These are phyloP conservation scores for Erythrolamprus reginae DNA, from an alignment of 2,113 vertebrate species.

Conservation along the genomic window DNA sequence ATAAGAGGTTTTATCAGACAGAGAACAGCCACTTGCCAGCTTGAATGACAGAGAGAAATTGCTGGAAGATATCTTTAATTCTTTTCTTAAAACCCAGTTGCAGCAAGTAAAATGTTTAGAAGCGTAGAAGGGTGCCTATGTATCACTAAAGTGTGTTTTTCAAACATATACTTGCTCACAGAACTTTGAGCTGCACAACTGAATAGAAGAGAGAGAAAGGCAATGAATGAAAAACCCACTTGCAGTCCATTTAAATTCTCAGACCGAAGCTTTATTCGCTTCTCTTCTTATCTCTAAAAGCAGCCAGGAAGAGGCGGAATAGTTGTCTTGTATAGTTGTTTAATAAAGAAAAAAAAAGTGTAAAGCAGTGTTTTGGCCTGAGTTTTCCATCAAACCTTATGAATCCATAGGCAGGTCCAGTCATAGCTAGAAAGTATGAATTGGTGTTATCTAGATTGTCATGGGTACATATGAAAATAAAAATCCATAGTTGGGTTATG, in stretches of 20 bases:
- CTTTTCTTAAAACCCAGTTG: background rate
- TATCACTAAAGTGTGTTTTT: background rate
- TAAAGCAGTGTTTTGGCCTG: background rate
- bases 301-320: background rate
- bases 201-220: background rate
- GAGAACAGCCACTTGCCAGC: background rate
- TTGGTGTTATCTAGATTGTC: background rate
- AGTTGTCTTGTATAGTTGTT: background rate
- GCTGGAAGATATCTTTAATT: background rate
- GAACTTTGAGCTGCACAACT: background rate
- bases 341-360: background rate
- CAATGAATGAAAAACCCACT: background rate
- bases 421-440: background rate
- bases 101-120: background rate
- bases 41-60: background rate
- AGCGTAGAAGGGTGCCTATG: background rate
- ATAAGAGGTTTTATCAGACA: background rate
- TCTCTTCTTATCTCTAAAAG: background rate
- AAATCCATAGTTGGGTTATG: background rate
- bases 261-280: background rate
- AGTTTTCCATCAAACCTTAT: background rate
- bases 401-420: background rate
- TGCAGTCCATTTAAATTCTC: background rate
- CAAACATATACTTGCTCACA: background rate
- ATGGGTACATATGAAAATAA: background rate